phyloP scores from a whole-genome alignment of 1,140 invertebrate species.

The Meteorus sp. region DNA sequence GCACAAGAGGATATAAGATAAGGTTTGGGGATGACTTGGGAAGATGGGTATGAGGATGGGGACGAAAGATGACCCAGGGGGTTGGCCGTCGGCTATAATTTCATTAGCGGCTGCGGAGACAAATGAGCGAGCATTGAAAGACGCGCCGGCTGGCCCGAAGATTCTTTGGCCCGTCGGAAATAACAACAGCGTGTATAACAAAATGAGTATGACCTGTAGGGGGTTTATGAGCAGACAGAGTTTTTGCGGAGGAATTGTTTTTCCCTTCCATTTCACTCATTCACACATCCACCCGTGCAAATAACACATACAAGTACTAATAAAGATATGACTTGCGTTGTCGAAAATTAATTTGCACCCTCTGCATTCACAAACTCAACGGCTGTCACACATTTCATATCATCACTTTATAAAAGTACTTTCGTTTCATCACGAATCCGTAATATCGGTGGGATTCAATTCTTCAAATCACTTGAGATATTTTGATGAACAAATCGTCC shows the following conservation, averaged over 20 bases:
- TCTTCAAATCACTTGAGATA: background rate
- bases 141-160: conserved; percentile 55
- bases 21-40: background rate
- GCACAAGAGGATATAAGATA: background rate
- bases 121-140: conserved; percentile 58
- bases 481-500: conserved; percentile 1
- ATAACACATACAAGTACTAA: conserved; percentile 5
- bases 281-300: background rate
- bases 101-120: conserved; percentile 56
- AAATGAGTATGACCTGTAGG: background rate
- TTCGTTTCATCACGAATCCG: too few species aligned
- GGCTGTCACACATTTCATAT: background rate
- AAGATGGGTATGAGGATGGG: background rate
- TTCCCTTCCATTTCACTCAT: background rate
- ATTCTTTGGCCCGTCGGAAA: conserved; percentile 41
- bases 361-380: background rate
- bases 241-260: background rate
- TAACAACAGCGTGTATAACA: conserved; percentile 32
- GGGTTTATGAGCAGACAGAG: background rate
- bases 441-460: too few species aligned
- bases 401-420: too few species aligned
- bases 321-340: background rate
- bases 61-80: conserved; percentile 42
- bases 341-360: background rate
- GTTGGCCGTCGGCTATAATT: conserved; percentile 51